These are phyloP conservation scores for Eupithecia tripunctaria DNA, from an alignment of 2,888 invertebrate genomes.

Conservation along the genomic window DNA sequence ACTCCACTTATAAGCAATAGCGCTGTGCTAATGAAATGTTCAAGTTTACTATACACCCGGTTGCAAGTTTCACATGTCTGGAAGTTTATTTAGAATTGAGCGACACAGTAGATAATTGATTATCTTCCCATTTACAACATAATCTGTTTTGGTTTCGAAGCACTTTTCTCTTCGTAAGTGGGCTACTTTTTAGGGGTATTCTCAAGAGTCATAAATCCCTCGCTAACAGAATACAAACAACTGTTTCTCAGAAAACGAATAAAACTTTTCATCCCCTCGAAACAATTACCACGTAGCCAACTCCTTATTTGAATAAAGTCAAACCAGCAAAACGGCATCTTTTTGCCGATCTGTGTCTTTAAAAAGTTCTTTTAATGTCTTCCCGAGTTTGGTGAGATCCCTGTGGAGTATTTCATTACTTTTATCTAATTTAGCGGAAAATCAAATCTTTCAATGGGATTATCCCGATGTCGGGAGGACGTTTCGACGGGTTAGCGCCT, in stretches of 20 bases:
- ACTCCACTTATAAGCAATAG: constrained; percentile 63
- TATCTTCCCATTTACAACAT: constrained; percentile 9
- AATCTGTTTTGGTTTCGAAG: not conserved
- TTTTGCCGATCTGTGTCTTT: constrained; percentile 48
- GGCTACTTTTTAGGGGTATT: not conserved
- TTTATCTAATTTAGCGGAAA: constrained; percentile 83
- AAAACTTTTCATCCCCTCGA: constrained; percentile 33
- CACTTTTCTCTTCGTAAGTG: not conserved
- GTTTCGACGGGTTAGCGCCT: constrained; percentile 57
- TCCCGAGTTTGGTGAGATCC: constrained; percentile 56
- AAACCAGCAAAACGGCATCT: constrained; percentile 43
- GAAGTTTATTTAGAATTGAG: constrained; percentile 32
- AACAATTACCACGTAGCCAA: constrained; percentile 39
- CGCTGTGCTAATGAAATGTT: constrained; percentile 61
- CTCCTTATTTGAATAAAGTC: constrained; percentile 39
- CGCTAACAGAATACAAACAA: constrained; percentile 27
- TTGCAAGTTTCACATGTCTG: constrained; percentile 41
- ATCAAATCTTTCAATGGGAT: constrained; percentile 82
- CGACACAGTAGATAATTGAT: constrained; percentile 36
- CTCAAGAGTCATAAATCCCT: constrained; percentile 18
- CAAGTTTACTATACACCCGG: constrained; percentile 52
- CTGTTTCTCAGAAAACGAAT: constrained; percentile 29
- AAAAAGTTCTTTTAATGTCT: constrained; percentile 62
- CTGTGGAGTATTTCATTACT: constrained; percentile 79
- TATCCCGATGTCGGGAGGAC: constrained; percentile 68